Evolutionary conservation across 2,113 vertebrate genomes (phyloP).

Genomic region (Jacana jacana): DNA sequence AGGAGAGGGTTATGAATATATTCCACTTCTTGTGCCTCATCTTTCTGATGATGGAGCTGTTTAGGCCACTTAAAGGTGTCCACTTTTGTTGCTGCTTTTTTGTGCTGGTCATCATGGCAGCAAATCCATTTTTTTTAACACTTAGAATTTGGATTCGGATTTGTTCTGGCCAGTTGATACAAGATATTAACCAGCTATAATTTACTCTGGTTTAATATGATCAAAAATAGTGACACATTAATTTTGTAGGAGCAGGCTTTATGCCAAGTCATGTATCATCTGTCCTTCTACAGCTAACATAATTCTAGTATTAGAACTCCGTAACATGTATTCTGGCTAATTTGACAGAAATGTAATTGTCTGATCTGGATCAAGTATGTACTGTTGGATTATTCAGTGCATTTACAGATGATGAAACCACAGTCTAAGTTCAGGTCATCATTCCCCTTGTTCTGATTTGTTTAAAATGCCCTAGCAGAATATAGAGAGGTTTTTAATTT

Average conservation of each 20-base stretch:
- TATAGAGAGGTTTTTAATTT: neutral
- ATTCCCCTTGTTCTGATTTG: neutral
- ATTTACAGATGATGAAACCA: neutral
- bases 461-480: neutral
- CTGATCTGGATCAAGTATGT: neutral
- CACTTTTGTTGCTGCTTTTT: neutral
- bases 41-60: neutral
- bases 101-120: neutral
- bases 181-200: neutral
- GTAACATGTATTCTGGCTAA: neutral
- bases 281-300: neutral
- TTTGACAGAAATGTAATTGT: neutral
- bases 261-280: neutral
- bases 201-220: neutral
- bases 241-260: neutral
- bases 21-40: neutral
- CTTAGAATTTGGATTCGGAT: neutral
- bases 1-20: neutral
- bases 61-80: neutral
- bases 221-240: neutral
- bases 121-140: neutral
- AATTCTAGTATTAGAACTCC: neutral
- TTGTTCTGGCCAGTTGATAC: neutral
- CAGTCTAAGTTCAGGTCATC: neutral
- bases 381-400: neutral